Base-by-base conservation (phyloP, 2,888 invertebrate genomes). In the Parnassius apollo region DNA sequence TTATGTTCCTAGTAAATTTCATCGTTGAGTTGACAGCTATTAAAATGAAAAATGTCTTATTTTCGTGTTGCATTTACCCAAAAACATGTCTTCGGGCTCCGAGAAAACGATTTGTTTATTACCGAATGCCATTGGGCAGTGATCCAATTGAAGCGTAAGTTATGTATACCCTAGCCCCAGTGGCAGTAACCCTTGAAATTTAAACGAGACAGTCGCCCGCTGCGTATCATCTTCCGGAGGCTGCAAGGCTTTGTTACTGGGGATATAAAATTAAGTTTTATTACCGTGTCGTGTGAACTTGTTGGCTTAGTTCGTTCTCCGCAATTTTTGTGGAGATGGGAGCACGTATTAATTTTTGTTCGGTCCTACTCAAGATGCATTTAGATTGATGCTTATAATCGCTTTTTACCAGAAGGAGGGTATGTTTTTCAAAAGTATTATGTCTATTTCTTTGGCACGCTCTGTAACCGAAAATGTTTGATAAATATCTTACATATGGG, bases 261-360 rank as follows among this genome's bases (percentile, higher is more conserved):
- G 50, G 63, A 48, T 63, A 55, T 63, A 63, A 63, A 59, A 59
- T 63, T 56, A 59, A 59, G 50, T 59, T 63, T 63, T 63, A 63
- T 59, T 25, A 42, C 50, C 9, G 55, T 59, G 52, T 61, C 56
- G 51, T 50, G 56, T 25, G 25, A 51, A 25, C 44, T 13, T n/a
- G 44, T 55, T 42, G 56, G 44, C 44, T 42, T 44, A 13, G 25
- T 50, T 12, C n/a, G 3, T 3, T 46, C 50, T 45, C 42, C 48
- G 18, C 50, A 9, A 18, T 57, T 13, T 13, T 46, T 46, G 12
- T 46, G 46, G 46, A 7, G 12, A 22, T 13, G n/a, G 50, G 35
- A 57, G 61, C 61, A 57, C 51, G 61, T 57, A 46, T 56, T 60
- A 60, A 60, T 54, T 48, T 60, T 46, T 42, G 35, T 25, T 25